A percentile compares a stretch with the other conserved stretches of the same genome.
phyloP scores from a whole-genome alignment of 2,888 invertebrate genomes.

The Elegia similella region DNA sequence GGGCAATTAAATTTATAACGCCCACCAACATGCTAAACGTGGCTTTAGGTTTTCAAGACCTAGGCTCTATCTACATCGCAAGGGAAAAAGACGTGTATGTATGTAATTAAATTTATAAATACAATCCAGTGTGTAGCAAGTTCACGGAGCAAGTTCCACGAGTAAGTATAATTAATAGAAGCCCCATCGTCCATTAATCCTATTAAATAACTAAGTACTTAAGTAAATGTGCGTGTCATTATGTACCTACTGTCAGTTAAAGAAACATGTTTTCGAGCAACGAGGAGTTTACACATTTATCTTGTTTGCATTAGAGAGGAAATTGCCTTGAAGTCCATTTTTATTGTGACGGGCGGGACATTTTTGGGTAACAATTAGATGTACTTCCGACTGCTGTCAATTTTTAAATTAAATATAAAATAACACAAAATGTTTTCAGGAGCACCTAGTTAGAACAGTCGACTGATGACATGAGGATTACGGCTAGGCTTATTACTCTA shows the following conservation, averaged over 20 bases:
- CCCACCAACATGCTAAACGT: no score
- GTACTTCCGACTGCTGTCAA: no score
- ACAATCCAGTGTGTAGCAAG: constrained; percentile 9
- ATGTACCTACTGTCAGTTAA: background rate
- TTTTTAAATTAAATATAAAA: no score
- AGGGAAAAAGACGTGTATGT: no score
- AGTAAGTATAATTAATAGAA: constrained; percentile 15
- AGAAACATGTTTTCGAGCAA: background rate
- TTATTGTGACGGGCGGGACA: background rate
- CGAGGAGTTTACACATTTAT: background rate
- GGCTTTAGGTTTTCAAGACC: no score
- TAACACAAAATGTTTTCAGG: no score
- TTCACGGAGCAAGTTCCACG: constrained; percentile 11
- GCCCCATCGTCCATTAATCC: background rate
- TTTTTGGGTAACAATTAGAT: no score
- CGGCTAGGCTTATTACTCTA: no score
- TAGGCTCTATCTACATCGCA: no score
- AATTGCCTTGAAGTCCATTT: background rate
- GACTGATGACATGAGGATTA: no score
- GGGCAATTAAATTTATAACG: no score
- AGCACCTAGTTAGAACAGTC: no score
- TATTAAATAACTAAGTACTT: background rate
- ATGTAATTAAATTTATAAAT: background rate
- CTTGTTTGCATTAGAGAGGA: background rate
- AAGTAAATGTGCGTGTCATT: background rate